These are phyloP conservation scores for Opisthograptis luteolata DNA, from an alignment of 2,888 invertebrate species.

Conservation along the genomic window DNA sequence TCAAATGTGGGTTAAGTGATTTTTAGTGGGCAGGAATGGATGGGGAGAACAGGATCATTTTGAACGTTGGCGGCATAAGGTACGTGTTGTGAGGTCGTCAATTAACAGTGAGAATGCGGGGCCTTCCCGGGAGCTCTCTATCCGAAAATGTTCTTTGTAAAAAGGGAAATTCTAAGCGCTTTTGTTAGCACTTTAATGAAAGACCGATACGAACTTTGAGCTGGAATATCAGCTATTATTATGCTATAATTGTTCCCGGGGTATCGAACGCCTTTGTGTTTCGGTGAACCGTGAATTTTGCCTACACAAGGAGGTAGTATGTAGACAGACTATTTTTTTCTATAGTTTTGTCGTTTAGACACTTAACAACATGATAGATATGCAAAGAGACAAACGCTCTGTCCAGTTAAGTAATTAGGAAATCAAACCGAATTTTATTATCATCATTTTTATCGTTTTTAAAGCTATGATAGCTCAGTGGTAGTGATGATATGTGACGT, in stretches of 20 bases:
- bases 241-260: constrained; percentile 18
- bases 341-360: not conserved
- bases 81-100: constrained; percentile 48
- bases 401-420: no score
- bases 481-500: no score
- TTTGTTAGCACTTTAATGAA: constrained; percentile 30
- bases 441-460: no score
- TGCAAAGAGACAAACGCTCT: no score
- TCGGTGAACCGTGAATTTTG: constrained; percentile 4
- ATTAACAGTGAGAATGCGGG: constrained; percentile 17
- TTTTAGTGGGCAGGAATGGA: constrained; percentile 85
- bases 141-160: constrained; percentile 22
- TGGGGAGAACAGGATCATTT: constrained; percentile 96
- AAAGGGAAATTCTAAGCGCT: constrained; percentile 22
- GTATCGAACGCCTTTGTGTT: constrained; percentile 16
- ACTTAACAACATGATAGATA: no score
- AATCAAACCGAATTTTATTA: no score
- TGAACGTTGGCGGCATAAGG: constrained; percentile 97
- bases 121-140: constrained; percentile 19
- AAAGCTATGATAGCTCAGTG: no score
- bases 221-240: constrained; percentile 25
- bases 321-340: not conserved
- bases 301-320: not conserved
- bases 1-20: constrained; percentile 52
- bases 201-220: constrained; percentile 21